Percentiles rank a stretch among this genome's conserved stretches.
phyloP scores from a whole-genome alignment of 2,797 vertebrate species.

The Ctenosaura bakeri region DNA sequence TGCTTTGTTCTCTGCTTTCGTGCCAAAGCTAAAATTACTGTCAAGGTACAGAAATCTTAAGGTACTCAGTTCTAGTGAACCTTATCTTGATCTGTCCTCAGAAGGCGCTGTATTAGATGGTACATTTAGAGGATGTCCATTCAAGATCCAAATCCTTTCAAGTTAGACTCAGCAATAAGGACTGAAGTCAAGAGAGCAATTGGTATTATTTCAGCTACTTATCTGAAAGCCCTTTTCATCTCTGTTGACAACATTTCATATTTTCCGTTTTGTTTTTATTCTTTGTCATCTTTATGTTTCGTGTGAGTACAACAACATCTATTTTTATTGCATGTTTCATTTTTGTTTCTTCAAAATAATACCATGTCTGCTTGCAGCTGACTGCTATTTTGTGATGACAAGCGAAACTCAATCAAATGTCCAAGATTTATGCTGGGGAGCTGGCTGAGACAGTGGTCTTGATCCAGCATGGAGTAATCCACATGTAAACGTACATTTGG shows the following conservation, averaged over 20 bases:
- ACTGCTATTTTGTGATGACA: neutral
- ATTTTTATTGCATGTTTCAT: neutral
- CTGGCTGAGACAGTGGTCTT: neutral
- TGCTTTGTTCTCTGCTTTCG: neutral
- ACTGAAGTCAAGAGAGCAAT: neutral
- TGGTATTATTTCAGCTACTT: conserved; percentile 13
- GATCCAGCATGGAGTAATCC: neutral
- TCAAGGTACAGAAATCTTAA: neutral
- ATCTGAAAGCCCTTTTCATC: conserved; percentile 46
- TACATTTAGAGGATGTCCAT: neutral
- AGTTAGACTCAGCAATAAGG: neutral
- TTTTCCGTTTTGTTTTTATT: neutral
- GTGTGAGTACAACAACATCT: neutral
- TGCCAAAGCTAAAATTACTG: neutral
- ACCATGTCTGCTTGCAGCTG: neutral
- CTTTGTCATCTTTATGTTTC: neutral
- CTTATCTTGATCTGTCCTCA: neutral
- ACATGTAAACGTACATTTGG: neutral
- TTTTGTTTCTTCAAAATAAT: conserved; percentile 21
- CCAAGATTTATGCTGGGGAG: neutral
- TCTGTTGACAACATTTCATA: conserved; percentile 4
- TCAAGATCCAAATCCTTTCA: neutral
- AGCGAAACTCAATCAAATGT: neutral
- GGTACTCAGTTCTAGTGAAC: neutral
- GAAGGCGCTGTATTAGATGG: neutral